Conservation (phyloP, 2,888 invertebrate genomes). For the Cyrtodaria siliqua region DNA sequence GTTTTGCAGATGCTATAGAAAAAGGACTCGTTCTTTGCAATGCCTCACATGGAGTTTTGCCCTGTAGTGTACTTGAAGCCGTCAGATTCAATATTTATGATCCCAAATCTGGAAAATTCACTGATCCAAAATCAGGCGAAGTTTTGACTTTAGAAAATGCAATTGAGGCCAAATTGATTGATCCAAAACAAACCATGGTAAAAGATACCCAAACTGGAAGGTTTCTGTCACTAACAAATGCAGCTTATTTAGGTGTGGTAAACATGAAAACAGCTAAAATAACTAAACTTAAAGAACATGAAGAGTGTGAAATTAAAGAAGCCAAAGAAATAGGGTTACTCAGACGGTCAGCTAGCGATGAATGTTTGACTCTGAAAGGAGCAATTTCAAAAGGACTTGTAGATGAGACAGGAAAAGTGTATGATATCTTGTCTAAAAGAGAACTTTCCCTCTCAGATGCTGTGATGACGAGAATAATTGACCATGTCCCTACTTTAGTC, state of each 20-base stretch:
- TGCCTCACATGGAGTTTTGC: slow-evolving; percentile 55
- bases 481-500: slow-evolving; percentile 85
- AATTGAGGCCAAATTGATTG: slow-evolving; percentile 68
- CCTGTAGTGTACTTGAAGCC: slow-evolving; percentile 58
- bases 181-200: slow-evolving; percentile 64
- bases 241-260: slow-evolving; percentile 57
- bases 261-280: slow-evolving; percentile 60
- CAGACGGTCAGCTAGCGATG: slow-evolving; percentile 85
- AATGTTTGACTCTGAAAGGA: slow-evolving; percentile 92
- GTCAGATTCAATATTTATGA: slow-evolving; percentile 84
- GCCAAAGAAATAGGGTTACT: slow-evolving; percentile 66
- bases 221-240: slow-evolving; percentile 64
- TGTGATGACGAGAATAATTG: slow-evolving; percentile 75
- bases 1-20: slow-evolving; percentile 93
- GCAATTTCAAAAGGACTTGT: slow-evolving; percentile 92
- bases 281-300: slow-evolving; percentile 51
- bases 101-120: slow-evolving; percentile 92
- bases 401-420: slow-evolving; percentile 87
- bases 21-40: slow-evolving; percentile 88
- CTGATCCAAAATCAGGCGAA: slow-evolving; percentile 87
- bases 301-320: slow-evolving; percentile 58
- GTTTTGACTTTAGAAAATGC: slow-evolving; percentile 75
- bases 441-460: slow-evolving; percentile 76
- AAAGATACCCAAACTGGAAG: slow-evolving; percentile 64
- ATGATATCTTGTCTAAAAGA: slow-evolving; percentile 76